phyloP scores from a whole-genome alignment of 2,113 vertebrate genomes.

The Salvator merianae region DNA sequence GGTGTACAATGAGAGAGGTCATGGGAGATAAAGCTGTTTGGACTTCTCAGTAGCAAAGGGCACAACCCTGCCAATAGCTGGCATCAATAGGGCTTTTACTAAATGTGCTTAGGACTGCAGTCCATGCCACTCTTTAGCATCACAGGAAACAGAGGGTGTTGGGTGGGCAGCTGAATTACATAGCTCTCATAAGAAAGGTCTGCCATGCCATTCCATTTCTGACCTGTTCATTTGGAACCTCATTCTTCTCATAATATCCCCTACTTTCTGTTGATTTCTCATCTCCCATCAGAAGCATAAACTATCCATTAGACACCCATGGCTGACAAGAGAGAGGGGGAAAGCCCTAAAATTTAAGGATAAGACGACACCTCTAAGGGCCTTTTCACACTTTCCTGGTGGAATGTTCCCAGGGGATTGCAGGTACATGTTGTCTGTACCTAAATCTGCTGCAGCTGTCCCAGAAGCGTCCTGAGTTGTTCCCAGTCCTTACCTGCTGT shows the following conservation, averaged over 20 bases:
- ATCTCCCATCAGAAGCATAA: not conserved
- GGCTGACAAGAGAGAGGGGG: too few relatives aligned
- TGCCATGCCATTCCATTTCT: not conserved
- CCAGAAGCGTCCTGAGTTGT: too few relatives aligned
- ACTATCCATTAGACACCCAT: not conserved
- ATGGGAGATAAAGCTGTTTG: not conserved
- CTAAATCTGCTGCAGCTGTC: too few relatives aligned
- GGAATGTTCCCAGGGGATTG: too few relatives aligned
- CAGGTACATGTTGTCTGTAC: too few relatives aligned
- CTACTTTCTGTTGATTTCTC: not conserved
- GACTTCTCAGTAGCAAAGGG: not conserved
- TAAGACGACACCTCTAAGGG: not conserved
- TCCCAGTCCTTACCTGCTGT: too few relatives aligned
- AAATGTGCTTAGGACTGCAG: not conserved
- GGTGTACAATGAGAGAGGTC: conserved; percentile 4
- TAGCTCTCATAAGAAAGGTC: conserved; percentile 2
- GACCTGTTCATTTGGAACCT: not conserved
- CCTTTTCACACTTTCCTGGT: too few relatives aligned
- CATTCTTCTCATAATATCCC: not conserved
- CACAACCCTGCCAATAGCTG: not conserved
- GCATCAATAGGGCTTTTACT: conserved; percentile 37
- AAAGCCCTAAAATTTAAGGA: not conserved
- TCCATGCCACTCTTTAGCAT: not conserved
- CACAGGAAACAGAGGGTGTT: not conserved
- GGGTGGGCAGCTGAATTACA: not conserved